These are phyloP conservation scores for Globodera ellingtonae DNA, from an alignment of 1,140 invertebrate genomes.

Conservation along the genomic window DNA sequence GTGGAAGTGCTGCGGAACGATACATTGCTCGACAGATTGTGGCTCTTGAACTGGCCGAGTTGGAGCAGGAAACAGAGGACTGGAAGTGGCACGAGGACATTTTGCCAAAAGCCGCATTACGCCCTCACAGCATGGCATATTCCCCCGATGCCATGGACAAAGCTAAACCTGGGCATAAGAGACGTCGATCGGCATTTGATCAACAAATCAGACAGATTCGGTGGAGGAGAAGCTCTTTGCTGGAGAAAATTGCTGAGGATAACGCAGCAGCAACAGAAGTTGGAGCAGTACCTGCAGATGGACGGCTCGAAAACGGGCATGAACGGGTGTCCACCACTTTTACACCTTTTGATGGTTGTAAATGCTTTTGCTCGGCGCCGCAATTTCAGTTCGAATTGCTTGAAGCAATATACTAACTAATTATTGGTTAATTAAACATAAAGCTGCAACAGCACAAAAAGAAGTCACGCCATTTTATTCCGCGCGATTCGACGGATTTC, in stretches of 20 bases:
- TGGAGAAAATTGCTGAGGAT: neutral
- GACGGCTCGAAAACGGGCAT: neutral
- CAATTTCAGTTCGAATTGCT: neutral
- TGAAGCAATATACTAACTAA: neutral
- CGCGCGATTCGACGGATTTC: neutral
- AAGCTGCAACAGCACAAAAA: neutral
- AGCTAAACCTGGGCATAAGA: neutral
- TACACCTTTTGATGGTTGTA: neutral
- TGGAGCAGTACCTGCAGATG: neutral
- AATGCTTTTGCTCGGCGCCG: neutral
- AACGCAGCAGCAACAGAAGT: slow-evolving; percentile 4
- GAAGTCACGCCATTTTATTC: neutral
- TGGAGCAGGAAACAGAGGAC: neutral
- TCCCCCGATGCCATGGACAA: neutral
- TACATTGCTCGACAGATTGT: slow-evolving; percentile 26
- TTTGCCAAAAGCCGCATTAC: neutral
- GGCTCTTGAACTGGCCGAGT: slow-evolving; percentile 5
- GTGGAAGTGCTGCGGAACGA: slow-evolving; percentile 6
- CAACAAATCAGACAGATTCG: slow-evolving; percentile 27
- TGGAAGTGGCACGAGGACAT: neutral
- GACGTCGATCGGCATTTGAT: slow-evolving; percentile 17
- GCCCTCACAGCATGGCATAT: neutral
- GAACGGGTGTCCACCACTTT: neutral
- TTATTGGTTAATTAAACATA: neutral
- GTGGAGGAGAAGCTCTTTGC: neutral